Evolutionary conservation across 2,797 vertebrate species (phyloP).

Genomic region (Gallinago solitaria): DNA sequence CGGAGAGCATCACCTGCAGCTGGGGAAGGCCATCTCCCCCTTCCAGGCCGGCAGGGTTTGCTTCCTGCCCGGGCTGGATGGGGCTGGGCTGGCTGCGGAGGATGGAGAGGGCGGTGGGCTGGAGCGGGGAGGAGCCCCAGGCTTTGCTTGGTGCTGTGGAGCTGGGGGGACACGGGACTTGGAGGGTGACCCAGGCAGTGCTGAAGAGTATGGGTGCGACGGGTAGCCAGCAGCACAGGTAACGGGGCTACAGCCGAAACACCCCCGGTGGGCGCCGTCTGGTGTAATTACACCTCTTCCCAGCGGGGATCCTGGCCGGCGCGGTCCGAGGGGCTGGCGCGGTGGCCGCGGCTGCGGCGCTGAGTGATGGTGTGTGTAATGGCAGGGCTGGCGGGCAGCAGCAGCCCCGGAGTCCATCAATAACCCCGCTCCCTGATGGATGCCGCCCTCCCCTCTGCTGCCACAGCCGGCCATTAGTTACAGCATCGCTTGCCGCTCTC

Average conservation of each 20-base stretch:
- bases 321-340: not conserved
- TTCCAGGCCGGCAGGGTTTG: not conserved
- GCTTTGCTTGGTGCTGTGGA: not conserved
- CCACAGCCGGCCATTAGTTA: not conserved
- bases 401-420: slow-evolving; percentile 19
- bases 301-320: not conserved
- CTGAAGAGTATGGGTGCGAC: not conserved
- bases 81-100: accelerated
- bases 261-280: not conserved
- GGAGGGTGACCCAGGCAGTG: not conserved
- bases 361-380: slow-evolving; percentile 21
- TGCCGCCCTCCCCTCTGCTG: not conserved
- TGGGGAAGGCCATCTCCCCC: not conserved
- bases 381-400: slow-evolving; percentile 28
- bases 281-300: not conserved
- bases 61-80: not conserved
- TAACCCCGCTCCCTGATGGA: not conserved
- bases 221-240: not conserved
- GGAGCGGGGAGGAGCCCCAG: accelerated
- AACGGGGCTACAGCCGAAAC: not conserved
- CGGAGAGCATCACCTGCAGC: not conserved
- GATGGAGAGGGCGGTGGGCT: not conserved
- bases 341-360: accelerated
- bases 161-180: not conserved
- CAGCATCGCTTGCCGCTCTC: not conserved